Conservation (phyloP, 2,797 vertebrate genomes). For the Labroides dimidiatus region DNA sequence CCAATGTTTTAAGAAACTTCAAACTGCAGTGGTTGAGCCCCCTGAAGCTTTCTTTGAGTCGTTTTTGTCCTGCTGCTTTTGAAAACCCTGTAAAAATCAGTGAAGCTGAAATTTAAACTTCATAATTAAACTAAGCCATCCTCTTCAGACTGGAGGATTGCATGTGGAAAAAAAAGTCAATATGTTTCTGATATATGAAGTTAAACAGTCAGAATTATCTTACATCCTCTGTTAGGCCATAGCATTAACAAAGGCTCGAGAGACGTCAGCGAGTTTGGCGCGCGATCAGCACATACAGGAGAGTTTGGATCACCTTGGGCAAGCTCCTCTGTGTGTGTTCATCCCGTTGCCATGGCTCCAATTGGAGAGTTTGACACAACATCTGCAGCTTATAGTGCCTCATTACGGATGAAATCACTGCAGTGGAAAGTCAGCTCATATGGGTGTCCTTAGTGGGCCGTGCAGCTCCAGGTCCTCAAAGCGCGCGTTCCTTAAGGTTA, state of each 20-base stretch:
- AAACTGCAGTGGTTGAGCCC: constrained; percentile 37
- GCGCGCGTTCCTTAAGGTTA: constrained; percentile 72
- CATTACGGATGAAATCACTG: constrained; percentile 83
- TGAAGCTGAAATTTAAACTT: constrained; percentile 46
- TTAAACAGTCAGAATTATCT: constrained; percentile 34
- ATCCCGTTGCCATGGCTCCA: constrained; percentile 76
- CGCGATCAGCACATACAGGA: constrained; percentile 73
- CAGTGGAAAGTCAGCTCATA: constrained; percentile 82
- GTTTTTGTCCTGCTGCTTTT: constrained; percentile 60
- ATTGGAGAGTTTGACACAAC: constrained; percentile 80
- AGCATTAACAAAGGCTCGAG: constrained; percentile 56
- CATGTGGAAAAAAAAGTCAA: constrained; percentile 54
- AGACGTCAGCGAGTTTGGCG: constrained; percentile 69
- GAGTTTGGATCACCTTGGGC: constrained; percentile 81
- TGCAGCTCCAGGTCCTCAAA: constrained; percentile 71
- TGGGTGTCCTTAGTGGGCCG: constrained; percentile 78
- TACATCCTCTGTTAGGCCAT: constrained; percentile 44
- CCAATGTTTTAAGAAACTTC: constrained; percentile 31
- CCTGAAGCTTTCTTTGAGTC: constrained; percentile 39
- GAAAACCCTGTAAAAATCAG: constrained; percentile 45
- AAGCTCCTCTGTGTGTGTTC: constrained; percentile 76
- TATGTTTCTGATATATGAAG: constrained; percentile 60
- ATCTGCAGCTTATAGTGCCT: constrained; percentile 85
- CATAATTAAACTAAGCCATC: constrained; percentile 54
- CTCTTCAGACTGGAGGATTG: constrained; percentile 32